Evolutionary conservation across 1,140 invertebrate species (phyloP).

Genomic region (Sipha flava): DNA sequence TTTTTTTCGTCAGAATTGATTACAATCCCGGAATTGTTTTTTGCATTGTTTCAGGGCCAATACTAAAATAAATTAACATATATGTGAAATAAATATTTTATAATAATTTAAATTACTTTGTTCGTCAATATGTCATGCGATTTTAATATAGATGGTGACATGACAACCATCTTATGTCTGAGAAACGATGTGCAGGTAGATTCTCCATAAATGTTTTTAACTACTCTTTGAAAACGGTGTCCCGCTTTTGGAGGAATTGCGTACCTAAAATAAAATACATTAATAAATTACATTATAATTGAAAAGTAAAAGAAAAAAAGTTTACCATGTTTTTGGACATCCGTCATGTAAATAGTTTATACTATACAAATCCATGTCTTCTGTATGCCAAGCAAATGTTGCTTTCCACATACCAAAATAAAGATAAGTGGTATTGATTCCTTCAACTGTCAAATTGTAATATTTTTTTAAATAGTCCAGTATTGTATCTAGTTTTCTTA

Average conservation of each 20-base stretch:
- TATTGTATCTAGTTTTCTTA: conserved; percentile 85
- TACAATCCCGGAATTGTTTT: too few relatives aligned
- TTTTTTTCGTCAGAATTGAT: too few relatives aligned
- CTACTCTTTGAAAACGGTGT: conserved; percentile 79
- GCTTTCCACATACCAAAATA: conserved; percentile 99
- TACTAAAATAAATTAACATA: too few relatives aligned
- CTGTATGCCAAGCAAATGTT: conserved; percentile 98
- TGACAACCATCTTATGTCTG: conserved; percentile 95
- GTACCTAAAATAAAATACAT: conserved; percentile 52
- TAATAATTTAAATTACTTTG: conserved; percentile 65
- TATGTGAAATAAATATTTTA: too few relatives aligned
- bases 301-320: neutral
- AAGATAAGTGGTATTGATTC: conserved; percentile 96
- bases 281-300: neutral
- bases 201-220: conserved; percentile 76
- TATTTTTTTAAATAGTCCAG: conserved; percentile 88
- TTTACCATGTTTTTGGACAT: conserved; percentile 85
- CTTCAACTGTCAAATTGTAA: conserved; percentile 92
- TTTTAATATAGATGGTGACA: conserved; percentile 84
- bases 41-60: too few relatives aligned
- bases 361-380: conserved; percentile 99
- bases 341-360: conserved; percentile 98
- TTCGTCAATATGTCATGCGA: conserved; percentile 90
- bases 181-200: conserved; percentile 87
- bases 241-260: conserved; percentile 91